Conservation (phyloP, 2,888 invertebrate genomes). For the Dryomyza anilis region DNA sequence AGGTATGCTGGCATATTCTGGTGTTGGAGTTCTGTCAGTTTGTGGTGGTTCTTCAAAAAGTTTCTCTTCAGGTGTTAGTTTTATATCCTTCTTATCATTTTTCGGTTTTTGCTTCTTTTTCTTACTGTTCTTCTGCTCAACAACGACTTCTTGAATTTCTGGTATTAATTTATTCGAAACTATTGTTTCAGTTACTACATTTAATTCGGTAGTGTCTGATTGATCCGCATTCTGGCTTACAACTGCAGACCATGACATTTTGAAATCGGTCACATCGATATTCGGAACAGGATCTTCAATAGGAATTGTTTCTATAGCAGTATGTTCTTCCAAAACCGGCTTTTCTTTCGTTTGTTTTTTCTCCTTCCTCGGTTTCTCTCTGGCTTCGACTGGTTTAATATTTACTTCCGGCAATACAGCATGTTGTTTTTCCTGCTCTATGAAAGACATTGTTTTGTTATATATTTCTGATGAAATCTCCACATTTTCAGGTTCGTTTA, state of each 20-base stretch:
- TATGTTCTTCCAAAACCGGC: not conserved
- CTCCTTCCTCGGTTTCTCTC: slow-evolving; percentile 4
- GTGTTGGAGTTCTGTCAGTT: not conserved
- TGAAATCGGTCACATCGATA: not conserved
- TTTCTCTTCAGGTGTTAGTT: not conserved
- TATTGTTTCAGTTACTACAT: slow-evolving; percentile 4
- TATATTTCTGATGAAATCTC: too few relatives aligned
- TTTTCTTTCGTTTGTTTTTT: not conserved
- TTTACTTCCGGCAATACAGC: not conserved
- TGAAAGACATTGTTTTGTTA: slow-evolving; percentile 4
- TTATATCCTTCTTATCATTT: not conserved
- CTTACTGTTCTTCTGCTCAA: not conserved
- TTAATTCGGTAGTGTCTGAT: not conserved
- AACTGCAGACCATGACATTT: slow-evolving; percentile 28
- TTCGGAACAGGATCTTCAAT: not conserved
- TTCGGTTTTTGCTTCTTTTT: not conserved
- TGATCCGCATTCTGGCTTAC: slow-evolving; percentile 17
- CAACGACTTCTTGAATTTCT: too few relatives aligned
- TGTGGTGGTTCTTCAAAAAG: not conserved
- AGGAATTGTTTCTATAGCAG: not conserved
- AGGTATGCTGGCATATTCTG: not conserved
- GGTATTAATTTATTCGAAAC: not conserved
- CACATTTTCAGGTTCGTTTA: not conserved
- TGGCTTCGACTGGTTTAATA: too few relatives aligned
- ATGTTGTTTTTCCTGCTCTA: slow-evolving; percentile 18